Evolutionary conservation across 2,113 vertebrate genomes (phyloP).

Genomic region (Triplophysa dalaica): DNA sequence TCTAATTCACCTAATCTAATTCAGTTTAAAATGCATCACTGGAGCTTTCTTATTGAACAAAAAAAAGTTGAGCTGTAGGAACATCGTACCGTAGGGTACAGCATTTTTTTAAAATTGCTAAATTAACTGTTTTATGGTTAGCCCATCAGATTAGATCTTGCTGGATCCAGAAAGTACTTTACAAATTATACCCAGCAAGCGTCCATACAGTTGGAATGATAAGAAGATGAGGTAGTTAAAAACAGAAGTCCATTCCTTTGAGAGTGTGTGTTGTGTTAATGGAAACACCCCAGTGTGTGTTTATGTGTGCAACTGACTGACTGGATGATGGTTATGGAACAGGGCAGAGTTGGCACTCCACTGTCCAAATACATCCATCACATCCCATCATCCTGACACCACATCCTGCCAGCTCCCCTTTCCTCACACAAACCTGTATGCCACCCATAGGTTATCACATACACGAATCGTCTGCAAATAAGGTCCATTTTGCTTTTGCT

Average conservation of each 20-base stretch:
- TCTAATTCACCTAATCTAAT: not conserved
- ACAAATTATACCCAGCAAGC: too few species aligned
- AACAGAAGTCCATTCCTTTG: not conserved
- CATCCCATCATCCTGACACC: constrained; percentile 73
- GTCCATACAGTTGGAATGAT: too few species aligned
- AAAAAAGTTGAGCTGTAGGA: too few species aligned
- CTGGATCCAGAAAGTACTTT: too few species aligned
- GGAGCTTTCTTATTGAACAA: not conserved
- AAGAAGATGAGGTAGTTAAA: constrained; percentile 2
- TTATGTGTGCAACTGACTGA: constrained; percentile 55
- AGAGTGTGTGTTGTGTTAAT: constrained; percentile 9
- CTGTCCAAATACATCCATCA: constrained; percentile 91
- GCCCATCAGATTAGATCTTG: too few species aligned
- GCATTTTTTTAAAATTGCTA: too few species aligned
- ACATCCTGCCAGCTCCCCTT: constrained; percentile 63
- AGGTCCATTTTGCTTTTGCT: not conserved
- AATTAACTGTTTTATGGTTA: too few species aligned
- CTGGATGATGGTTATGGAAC: constrained; percentile 84
- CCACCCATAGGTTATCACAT: not conserved
- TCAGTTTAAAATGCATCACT: not conserved
- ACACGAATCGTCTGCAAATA: not conserved
- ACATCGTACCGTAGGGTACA: too few species aligned
- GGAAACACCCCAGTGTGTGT: constrained; percentile 36
- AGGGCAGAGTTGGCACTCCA: constrained; percentile 79
- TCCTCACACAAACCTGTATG: constrained; percentile 40